phyloP scores from a whole-genome alignment of 2,113 vertebrate genomes.

The Butorides virescens region DNA sequence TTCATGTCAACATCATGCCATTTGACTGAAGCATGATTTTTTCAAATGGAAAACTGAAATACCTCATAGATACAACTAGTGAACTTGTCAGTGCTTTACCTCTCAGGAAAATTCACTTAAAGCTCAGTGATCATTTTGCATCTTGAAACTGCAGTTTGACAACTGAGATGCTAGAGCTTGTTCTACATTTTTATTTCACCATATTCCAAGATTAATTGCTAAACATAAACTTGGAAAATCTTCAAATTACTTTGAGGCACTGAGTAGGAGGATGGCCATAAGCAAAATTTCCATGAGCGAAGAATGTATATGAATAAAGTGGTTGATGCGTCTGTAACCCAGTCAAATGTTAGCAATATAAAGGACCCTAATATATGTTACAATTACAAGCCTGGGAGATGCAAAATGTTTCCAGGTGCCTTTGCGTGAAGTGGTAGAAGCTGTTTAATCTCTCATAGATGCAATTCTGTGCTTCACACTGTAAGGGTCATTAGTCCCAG shows the following conservation, averaged over 20 bases:
- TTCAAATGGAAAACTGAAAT: not conserved
- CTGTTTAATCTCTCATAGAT: not conserved
- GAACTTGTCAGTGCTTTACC: not conserved
- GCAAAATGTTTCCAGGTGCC: not conserved
- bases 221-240: not conserved
- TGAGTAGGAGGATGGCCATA: not conserved
- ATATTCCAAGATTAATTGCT: not conserved
- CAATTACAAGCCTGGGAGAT: not conserved
- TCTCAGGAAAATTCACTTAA: not conserved
- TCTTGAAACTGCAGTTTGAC: not conserved
- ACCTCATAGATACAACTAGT: not conserved
- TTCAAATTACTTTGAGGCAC: not conserved
- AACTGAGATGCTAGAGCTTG: not conserved
- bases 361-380: not conserved
- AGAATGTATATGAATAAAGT: not conserved
- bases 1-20: not conserved
- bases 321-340: not conserved
- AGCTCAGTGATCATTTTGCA: not conserved
- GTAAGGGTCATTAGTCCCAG: not conserved
- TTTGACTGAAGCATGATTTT: not conserved
- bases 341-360: not conserved
- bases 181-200: not conserved
- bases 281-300: not conserved
- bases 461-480: not conserved
- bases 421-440: not conserved